Evolutionary conservation across 2,888 invertebrate species (phyloP).

Genomic region (Dendrolimus houi): DNA sequence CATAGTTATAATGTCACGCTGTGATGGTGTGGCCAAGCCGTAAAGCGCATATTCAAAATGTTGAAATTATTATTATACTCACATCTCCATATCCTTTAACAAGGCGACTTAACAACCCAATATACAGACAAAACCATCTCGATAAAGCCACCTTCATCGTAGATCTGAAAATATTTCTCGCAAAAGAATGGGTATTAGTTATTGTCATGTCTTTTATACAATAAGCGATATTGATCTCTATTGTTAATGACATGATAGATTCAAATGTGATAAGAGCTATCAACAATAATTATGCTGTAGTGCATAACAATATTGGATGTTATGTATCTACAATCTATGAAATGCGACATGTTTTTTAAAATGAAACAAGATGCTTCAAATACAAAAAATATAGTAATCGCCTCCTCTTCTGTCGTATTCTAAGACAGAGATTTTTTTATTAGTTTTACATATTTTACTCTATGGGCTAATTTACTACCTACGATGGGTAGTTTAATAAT

Average conservation of each 20-base stretch:
- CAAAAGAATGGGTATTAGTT: background rate
- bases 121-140: background rate
- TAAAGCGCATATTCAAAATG: no score
- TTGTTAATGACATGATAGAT: conserved; percentile 18
- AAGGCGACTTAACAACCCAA: background rate
- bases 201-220: conserved; percentile 24
- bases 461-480: no score
- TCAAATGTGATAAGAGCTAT: conserved; percentile 8
- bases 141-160: background rate
- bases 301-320: background rate
- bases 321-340: background rate
- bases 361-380: background rate
- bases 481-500: no score
- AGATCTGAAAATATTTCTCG: background rate
- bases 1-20: no score
- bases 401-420: no score
- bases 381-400: no score
- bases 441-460: no score
- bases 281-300: conserved; percentile 11
- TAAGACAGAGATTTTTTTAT: no score
- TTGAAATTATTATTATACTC: background rate
- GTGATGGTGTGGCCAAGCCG: no score
- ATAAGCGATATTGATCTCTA: conserved; percentile 30
- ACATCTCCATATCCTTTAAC: background rate
- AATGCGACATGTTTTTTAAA: conserved; percentile 1